These are phyloP conservation scores for Agonopterix subpropinquella DNA, from an alignment of 2,888 invertebrate genomes.

Conservation along the genomic window DNA sequence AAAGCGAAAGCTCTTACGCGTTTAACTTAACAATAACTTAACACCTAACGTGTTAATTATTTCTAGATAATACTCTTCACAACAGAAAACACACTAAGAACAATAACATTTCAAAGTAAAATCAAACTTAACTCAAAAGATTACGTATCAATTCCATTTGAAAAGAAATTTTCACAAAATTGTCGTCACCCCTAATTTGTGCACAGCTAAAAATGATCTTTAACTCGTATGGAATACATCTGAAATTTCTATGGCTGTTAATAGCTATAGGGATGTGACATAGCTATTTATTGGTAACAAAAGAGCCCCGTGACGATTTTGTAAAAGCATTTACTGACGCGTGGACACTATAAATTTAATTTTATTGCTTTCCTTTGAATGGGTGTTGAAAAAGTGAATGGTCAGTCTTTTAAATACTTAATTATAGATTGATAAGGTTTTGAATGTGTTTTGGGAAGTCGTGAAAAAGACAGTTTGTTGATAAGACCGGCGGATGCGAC, in stretches of 20 bases:
- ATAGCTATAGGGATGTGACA: constrained; percentile 22
- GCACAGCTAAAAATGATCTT: too few relatives aligned
- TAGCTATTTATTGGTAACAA: constrained; percentile 24
- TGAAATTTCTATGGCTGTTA: background rate
- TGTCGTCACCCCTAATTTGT: too few relatives aligned
- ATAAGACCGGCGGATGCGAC: too few relatives aligned
- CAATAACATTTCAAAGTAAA: too few relatives aligned
- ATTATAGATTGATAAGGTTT: constrained; percentile 10
- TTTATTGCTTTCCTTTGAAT: constrained; percentile 52
- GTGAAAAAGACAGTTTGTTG: too few relatives aligned
- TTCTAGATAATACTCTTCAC: constrained; percentile 5
- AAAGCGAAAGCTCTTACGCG: constrained; percentile 16
- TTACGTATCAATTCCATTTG: too few relatives aligned
- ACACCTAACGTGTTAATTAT: constrained; percentile 43
- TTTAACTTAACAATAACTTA: constrained; percentile 31
- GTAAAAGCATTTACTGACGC: constrained; percentile 40
- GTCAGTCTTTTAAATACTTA: constrained; percentile 30
- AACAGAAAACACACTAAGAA: background rate
- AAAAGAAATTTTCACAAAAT: too few relatives aligned
- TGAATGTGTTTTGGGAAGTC: background rate
- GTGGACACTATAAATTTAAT: constrained; percentile 62
- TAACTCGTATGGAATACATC: too few relatives aligned
- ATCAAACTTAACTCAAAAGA: too few relatives aligned
- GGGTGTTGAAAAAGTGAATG: constrained; percentile 11
- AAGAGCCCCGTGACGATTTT: constrained; percentile 26